These are phyloP conservation scores for Eumacrocentrus americanus DNA, from an alignment of 2,888 invertebrate species.

Conservation along the genomic window DNA sequence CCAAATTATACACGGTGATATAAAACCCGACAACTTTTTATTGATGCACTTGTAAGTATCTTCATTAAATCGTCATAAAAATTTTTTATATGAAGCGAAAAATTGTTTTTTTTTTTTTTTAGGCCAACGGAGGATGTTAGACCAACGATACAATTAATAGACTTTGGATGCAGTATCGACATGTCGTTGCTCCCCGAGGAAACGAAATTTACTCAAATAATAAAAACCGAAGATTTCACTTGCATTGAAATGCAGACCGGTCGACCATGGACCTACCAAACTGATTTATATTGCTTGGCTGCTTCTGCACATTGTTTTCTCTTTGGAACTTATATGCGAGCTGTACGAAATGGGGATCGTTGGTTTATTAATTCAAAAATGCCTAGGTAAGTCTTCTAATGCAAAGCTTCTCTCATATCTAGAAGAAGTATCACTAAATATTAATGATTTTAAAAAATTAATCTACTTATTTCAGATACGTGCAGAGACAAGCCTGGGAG, in stretches of 20 bases:
- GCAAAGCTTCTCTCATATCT: no score
- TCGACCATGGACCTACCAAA: conserved; percentile 92
- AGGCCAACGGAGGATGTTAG: conserved; percentile 71
- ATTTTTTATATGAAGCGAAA: background rate
- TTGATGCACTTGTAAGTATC: conserved; percentile 73
- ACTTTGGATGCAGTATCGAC: conserved; percentile 94
- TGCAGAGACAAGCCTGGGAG: conserved; percentile 77
- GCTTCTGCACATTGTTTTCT: conserved; percentile 86
- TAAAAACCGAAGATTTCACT: conserved; percentile 79
- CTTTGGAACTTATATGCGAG: conserved; percentile 89
- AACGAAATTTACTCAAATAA: conserved; percentile 77
- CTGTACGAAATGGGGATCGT: conserved; percentile 68
- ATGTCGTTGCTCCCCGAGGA: conserved; percentile 81
- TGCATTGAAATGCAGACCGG: conserved; percentile 91
- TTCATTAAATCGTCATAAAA: background rate
- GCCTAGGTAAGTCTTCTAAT: conserved; percentile 66
- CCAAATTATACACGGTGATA: conserved; percentile 91
- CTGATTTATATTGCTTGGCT: conserved; percentile 88
- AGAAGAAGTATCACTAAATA: no score
- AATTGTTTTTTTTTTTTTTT: conserved; percentile 28
- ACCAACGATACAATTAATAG: conserved; percentile 83
- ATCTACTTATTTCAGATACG: conserved; percentile 64
- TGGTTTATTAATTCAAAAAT: conserved; percentile 76
- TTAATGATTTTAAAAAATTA: conserved; percentile 10
- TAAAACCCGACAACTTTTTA: conserved; percentile 95